A percentile compares a stretch with the other conserved stretches of the same genome.
Evolutionary conservation across 2,113 vertebrate species (phyloP).

Genomic region (Catharus minimus): DNA sequence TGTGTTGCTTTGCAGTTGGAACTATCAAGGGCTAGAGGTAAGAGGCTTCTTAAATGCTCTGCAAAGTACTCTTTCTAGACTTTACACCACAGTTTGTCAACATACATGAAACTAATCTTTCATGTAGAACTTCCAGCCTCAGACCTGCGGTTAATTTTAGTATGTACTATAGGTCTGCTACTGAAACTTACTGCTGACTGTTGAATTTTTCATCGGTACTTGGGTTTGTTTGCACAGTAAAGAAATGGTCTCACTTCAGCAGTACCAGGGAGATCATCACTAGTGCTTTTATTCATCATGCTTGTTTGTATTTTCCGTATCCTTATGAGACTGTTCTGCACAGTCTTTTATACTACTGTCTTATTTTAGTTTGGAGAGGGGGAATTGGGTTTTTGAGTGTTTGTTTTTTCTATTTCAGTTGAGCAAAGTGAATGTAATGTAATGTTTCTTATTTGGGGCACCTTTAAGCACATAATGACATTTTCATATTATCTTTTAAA

Average conservation of each 20-base stretch:
- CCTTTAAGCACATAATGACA: not conserved
- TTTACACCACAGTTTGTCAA: not conserved
- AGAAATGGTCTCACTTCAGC: not conserved
- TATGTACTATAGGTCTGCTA: not conserved
- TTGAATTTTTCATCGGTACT: not conserved
- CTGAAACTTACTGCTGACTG: not conserved
- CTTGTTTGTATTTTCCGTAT: not conserved
- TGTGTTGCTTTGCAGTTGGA: not conserved
- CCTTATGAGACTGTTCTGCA: not conserved
- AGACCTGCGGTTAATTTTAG: not conserved
- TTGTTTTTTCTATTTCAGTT: not conserved
- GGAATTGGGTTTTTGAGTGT: not conserved
- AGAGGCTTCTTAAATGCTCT: not conserved
- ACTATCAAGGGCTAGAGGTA: not conserved
- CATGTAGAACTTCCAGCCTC: not conserved
- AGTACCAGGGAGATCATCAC: not conserved
- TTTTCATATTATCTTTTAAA: not conserved
- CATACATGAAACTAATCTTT: not conserved
- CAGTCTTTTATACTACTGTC: not conserved
- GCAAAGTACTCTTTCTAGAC: not conserved
- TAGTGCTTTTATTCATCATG: not conserved
- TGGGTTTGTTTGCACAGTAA: not conserved
- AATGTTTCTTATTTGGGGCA: not conserved
- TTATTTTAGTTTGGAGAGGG: not conserved
- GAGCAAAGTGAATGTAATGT: not conserved